Base-by-base conservation (phyloP, 2,113 vertebrate species). In the Poeciliopsis occidentalis region DNA sequence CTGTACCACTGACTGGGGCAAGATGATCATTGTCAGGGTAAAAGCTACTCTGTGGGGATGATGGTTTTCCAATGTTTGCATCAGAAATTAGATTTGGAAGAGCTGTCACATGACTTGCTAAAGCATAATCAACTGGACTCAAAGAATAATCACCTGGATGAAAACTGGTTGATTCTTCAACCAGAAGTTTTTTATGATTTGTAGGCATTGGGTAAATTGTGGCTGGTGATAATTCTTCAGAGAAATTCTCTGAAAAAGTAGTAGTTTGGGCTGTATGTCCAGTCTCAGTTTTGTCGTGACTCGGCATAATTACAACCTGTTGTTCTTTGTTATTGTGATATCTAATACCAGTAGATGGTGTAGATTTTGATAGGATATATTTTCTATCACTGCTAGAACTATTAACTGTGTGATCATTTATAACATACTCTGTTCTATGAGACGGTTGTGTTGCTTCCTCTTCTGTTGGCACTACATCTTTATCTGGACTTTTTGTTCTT, bases 271-370 rank as follows among this genome's bases (percentile, higher is more conserved):
- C 4, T 47, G 44, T 17, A 47, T 47, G 44, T 47, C 87, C 78
- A 60, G 60, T 84, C 22, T 89, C 71, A 1, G 77, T 71, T 74
- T 89, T 87, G 67, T 83, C 86, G 60, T 63, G 83, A 63, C 80
- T 89, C 3, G 92, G 82, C 54, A 83, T 91, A 60, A 92, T 90
- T 61, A 83, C 72, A 41, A 93, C 84, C 78, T 93, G 85, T 62
- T 94, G 88, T 71, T 92, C 91, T 72, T 85, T 87, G 65, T 83
- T 2, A 7, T 75, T 72, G 10, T 92, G 81, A 80, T 91, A 92
- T 29, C 87, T 29, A 71, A 93, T 88, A 13, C 90, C 85, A 4
- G 89, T 84, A 79, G 87, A 51, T 19, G 87, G 68, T 12, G 90
- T 84, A 12, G 89, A 71, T 29, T 78, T 12, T 6, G 67, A 60